These are phyloP conservation scores for Trimorus sp. DNA, from an alignment of 2,888 invertebrate species.

Conservation along the genomic window DNA sequence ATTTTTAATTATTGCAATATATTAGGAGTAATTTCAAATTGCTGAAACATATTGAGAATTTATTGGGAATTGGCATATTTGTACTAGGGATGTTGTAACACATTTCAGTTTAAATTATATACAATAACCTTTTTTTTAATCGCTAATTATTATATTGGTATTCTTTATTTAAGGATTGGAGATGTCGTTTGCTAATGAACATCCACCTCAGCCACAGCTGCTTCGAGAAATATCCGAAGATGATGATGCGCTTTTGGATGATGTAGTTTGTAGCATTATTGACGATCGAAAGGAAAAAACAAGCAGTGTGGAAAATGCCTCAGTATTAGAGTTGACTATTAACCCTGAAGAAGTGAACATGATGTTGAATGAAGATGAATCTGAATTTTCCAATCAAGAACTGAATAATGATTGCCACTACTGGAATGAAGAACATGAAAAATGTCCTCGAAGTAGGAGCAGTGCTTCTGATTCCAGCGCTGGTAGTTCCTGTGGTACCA, in stretches of 20 bases:
- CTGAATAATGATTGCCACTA: constrained; percentile 46
- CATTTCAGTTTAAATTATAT: too few relatives aligned
- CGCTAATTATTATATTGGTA: neutral
- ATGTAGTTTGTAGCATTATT: constrained; percentile 60
- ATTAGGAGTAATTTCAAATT: too few relatives aligned
- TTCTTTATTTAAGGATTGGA: constrained; percentile 19
- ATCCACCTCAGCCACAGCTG: constrained; percentile 37
- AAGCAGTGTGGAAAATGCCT: constrained; percentile 12
- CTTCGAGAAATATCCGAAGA: constrained; percentile 53
- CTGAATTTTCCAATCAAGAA: constrained; percentile 31
- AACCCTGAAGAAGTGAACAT: constrained; percentile 49
- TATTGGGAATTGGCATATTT: too few relatives aligned
- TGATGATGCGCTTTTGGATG: constrained; percentile 61
- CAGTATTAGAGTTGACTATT: constrained; percentile 40
- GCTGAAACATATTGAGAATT: too few relatives aligned
- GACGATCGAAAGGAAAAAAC: constrained; percentile 45
- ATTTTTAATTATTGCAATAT: too few relatives aligned
- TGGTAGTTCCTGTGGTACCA: constrained; percentile 72
- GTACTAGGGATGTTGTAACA: too few relatives aligned
- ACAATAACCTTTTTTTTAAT: too few relatives aligned
- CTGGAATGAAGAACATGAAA: constrained; percentile 63
- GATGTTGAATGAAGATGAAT: constrained; percentile 46
- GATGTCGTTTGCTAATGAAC: constrained; percentile 46
- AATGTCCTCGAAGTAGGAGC: constrained; percentile 74
- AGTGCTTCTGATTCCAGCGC: constrained; percentile 78